Evolutionary conservation across 2,888 invertebrate species (phyloP), one percentile per base, ranked within the genome.

Genomic region (Gymnoscelis rufifasciata): DNA sequence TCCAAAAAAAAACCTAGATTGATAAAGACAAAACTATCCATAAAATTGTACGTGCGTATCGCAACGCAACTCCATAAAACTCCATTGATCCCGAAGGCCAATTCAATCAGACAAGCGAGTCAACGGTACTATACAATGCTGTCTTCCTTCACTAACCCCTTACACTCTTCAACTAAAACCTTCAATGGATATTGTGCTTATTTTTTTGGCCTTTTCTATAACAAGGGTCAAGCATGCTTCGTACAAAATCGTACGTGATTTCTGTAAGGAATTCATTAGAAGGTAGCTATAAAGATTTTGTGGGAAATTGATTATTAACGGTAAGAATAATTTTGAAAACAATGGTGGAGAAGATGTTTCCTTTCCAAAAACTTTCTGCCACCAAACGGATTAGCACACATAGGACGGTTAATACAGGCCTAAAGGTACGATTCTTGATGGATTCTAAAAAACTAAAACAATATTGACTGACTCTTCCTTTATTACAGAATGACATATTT

Each of bases 191-290:
- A 23, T 15, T 14, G n/a, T 28, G 24, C 23, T 41, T 12, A 19
- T 35, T 46, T 50, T 45, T 35, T 19, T 14, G 12, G n/a, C 15
- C 10, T 12, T 30, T 40, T 40, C 26, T 23, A 33, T 35, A 35
- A 35, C 35, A 24, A 59, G 62, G 71, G 71, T 71, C 71, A 71
- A 50, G 59, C 49, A 47, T 67, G 68, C 59, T 62, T 71, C 68
- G 71, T 55, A 64, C 64, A 66, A 58, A 56, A 27, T 51, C 43
- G 60, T 70, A 77, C 79, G 82, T 82, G 80, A 74, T 67, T 71
- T 66, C 66, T 78, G 78, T 49, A 10, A 33, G 44, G 62, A 76
- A 70, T 77, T 79, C 79, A 80, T 81, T 75, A 29, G 14, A 14
- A 3, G 10, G 61, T 62, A 59, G 57, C 58, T 54, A 62, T 63